Conservation (phyloP, 2,113 vertebrate genomes). For the Salvelinus fontinalis region DNA sequence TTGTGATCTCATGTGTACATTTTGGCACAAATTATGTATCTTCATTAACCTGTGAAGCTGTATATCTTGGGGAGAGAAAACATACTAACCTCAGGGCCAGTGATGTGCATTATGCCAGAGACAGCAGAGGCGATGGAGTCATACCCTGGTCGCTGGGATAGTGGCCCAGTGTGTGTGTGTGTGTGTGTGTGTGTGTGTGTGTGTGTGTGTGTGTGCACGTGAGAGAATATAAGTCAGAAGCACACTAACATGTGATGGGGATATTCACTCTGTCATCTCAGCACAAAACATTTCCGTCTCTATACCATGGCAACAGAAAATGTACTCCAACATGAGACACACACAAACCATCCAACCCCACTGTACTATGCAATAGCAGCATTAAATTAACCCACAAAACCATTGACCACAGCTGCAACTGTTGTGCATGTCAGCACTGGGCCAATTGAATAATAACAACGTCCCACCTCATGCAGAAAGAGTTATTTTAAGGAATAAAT, state of each 20-base stretch:
- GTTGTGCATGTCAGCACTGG: not conserved
- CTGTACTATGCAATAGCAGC: not conserved
- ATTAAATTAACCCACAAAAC: not conserved
- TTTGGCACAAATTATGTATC: too few species aligned
- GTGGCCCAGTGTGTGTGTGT: slow-evolving; percentile 68
- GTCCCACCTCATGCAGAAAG: not conserved
- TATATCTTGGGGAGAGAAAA: not conserved
- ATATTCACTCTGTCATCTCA: not conserved
- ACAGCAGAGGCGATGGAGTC: slow-evolving; percentile 89
- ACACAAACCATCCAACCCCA: slow-evolving; percentile 6
- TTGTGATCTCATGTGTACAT: too few species aligned
- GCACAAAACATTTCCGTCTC: not conserved
- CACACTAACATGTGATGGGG: not conserved
- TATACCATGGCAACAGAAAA: not conserved
- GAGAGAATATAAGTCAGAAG: not conserved
- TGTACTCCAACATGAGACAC: slow-evolving; percentile 3
- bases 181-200: slow-evolving; percentile 69
- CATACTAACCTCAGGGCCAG: slow-evolving; percentile 85
- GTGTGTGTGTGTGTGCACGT: not conserved
- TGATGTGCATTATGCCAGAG: slow-evolving; percentile 94
- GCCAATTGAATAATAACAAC: not conserved
- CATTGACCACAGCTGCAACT: not conserved
- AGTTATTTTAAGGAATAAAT: not conserved
- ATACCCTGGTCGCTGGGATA: slow-evolving; percentile 84
- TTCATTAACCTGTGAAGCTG: too few species aligned